Evolutionary conservation across 2,113 vertebrate species (phyloP).

Genomic region (Petaurus breviceps): DNA sequence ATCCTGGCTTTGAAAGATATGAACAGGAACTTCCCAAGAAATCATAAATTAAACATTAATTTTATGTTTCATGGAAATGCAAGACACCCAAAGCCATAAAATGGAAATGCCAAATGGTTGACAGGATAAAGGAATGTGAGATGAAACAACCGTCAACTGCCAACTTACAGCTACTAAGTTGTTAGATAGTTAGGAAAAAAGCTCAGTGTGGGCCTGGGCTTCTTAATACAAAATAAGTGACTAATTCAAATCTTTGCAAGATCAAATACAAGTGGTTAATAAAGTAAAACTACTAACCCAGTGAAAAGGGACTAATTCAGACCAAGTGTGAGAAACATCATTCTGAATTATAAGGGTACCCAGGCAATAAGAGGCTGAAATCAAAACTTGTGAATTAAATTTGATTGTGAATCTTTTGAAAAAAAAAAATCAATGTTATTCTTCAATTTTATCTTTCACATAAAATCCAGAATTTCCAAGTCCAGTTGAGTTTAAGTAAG

Average conservation of each 20-base stretch:
- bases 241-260: not conserved
- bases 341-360: not conserved
- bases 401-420: conserved; percentile 18
- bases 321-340: not conserved
- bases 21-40: not conserved
- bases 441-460: not conserved
- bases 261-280: not conserved
- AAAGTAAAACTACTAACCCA: not conserved
- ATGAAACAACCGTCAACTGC: not conserved
- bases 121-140: not conserved
- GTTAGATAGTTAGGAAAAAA: not conserved
- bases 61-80: not conserved
- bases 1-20: not conserved
- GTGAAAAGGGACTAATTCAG: not conserved
- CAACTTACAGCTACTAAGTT: not conserved
- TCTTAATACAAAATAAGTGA: not conserved
- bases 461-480: conserved; percentile 5
- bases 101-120: not conserved
- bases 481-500: conserved; percentile 43
- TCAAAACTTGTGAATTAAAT: not conserved
- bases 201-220: not conserved
- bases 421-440: conserved; percentile 19
- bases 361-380: not conserved
- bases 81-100: not conserved
- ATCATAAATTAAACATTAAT: conserved; percentile 6